Evolutionary conservation across 2,888 invertebrate species (phyloP).

Genomic region (Trachelus tabidus): DNA sequence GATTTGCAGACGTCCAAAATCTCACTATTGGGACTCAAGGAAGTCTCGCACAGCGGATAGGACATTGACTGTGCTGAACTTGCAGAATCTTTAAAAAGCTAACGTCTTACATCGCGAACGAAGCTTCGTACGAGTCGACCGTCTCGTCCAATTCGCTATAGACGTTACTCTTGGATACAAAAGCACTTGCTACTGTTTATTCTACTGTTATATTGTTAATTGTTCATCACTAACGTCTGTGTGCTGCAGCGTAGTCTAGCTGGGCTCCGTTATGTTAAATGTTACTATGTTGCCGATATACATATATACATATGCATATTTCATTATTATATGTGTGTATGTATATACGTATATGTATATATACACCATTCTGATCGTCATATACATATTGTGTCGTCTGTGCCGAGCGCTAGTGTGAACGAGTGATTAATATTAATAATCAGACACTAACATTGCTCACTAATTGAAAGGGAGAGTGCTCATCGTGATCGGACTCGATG

Average conservation of each 20-base stretch:
- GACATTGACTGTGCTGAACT: background rate
- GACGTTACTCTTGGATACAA: background rate
- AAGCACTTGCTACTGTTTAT: background rate
- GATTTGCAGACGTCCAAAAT: background rate
- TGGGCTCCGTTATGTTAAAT: slow-evolving; percentile 14
- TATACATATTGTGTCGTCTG: slow-evolving; percentile 20
- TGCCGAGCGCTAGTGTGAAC: slow-evolving; percentile 17
- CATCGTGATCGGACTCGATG: background rate
- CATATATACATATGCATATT: slow-evolving; percentile 14
- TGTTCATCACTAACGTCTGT: slow-evolving; percentile 22
- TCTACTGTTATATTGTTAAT: slow-evolving; percentile 19
- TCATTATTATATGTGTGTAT: background rate
- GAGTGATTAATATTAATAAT: slow-evolving; percentile 16
- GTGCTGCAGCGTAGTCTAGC: slow-evolving; percentile 23
- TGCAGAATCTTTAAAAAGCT: background rate
- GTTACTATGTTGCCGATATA: background rate
- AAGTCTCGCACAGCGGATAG: background rate
- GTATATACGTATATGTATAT: slow-evolving; percentile 8
- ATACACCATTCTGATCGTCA: slow-evolving; percentile 10
- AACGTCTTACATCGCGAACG: background rate
- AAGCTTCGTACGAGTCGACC: background rate
- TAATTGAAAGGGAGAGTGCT: background rate
- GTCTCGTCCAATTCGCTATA: background rate
- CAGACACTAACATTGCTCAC: slow-evolving; percentile 14
- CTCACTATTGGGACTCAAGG: background rate